Evolutionary conservation across 2,797 vertebrate genomes (phyloP), one percentile per base, ranked within the genome.

Genomic region (Xiphophorus birchmanni): DNA sequence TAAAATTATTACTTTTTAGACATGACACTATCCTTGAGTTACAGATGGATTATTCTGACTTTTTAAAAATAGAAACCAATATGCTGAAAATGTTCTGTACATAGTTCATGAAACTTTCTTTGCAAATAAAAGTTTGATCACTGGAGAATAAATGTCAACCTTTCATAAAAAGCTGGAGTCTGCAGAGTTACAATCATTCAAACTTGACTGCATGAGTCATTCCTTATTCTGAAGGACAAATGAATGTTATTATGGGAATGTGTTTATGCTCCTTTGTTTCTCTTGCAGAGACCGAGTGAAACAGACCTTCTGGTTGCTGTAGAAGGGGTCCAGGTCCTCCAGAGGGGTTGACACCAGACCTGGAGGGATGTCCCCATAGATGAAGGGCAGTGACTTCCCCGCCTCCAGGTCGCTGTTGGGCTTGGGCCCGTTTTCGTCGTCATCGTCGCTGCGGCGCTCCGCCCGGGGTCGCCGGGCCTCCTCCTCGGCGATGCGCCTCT

Each of bases 361-460:
- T 60, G 95, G 85, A 83, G 98, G 98, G 83, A 95, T 95, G 92
- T 99, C 98, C 0, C 98, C 98, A 0, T 99, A 99, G 89, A 99
- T 99, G 94, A 99, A 99, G 40, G 98, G 98, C 73, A 99, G 95
- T 9, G 97, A 97, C 86, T 98, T 99, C 90, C 98, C 98, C 40
- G 97, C 98, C 95, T 99, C 98, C 97, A 99, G 95, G 95, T 99
- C 98, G n/a, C 96, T 98, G 84, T 99, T 99, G 93, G 98, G 98
- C 90, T 96, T 98, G 45, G 97, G 97, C 83, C 96, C 97, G 76
- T 98, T 96, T 87, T 99, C 98, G 71, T 98, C 97, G 1, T 98
- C 97, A 26, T 72, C 86, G 86, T 93, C 92, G 40, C 71, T 81
- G 90, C 91, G 92, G 74, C 93, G 93, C 52, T 92, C 90, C 81